Evolutionary conservation across 2,888 invertebrate genomes (phyloP), one percentile per base, ranked within the genome.

Genomic region (Callyntrura guangdongensis): DNA sequence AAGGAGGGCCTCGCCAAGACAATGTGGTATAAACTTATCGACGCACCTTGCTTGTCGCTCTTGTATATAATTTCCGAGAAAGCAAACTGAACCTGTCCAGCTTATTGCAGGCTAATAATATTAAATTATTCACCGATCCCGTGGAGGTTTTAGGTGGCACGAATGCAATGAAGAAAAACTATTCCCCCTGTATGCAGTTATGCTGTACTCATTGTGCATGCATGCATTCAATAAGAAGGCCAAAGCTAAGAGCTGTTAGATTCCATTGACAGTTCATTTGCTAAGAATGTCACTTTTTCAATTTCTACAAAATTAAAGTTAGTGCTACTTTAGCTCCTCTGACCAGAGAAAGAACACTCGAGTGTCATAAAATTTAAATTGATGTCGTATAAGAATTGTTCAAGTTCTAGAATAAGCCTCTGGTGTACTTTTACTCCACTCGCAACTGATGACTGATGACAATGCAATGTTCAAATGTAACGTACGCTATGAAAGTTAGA

Each of bases 11-110:
- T 17, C n/a, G 1, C 59, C 59, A 17, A 59, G n/a, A n/a, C 36
- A 59, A 59, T 11, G 17, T 59, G 59, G 1, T 64, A 25, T 5
- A 11, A 64, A 27, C 25, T 20, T 59, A 59, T 17, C 61, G 27
- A 64, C 12, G 11, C 20, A 61, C 25, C 61, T 22, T 47, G 72
- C 20, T 49, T 74, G 47, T 20, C 17, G 45, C 47, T 47, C 47
- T 74, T 45, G 20, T 49, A 17, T 59, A 59, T 59, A 17, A 59
- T 47, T 64, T 27, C 64, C 27, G 64, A 49, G 72, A 74, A 74
- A 47, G 20, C 12, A 20, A 45, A 4, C 69, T 67, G 17, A 17
- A 17, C 14, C 67, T 67, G 11, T 67, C 14, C 6, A n/a, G 0
- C 36, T 36, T 20, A 11, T 17, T 47, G 47, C 9, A 45, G 36